A percentile compares a stretch with the other conserved stretches of the same genome.
Evolutionary conservation across 2,888 invertebrate species (phyloP).

Genomic region (Callyntrura sp.): DNA sequence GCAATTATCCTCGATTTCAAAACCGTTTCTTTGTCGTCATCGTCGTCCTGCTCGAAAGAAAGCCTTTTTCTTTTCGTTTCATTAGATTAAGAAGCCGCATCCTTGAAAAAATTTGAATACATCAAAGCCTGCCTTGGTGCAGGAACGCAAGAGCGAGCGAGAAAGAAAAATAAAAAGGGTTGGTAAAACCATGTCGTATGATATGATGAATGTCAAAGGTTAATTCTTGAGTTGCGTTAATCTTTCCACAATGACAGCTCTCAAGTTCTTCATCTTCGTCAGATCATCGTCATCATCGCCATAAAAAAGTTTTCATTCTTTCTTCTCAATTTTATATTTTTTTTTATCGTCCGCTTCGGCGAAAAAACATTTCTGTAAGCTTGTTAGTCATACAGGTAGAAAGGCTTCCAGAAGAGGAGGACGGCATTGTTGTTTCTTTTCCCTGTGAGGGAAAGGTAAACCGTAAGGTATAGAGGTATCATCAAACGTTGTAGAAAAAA

Average conservation of each 20-base stretch:
- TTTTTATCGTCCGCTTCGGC: too few relatives aligned
- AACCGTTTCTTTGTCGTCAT: slow-evolving; percentile 10
- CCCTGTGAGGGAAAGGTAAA: not conserved
- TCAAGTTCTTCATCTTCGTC: slow-evolving; percentile 75
- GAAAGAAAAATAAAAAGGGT: not conserved
- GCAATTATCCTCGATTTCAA: slow-evolving; percentile 53
- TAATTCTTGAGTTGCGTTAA: slow-evolving; percentile 83
- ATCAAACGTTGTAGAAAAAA: slow-evolving; percentile 19
- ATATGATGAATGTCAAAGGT: slow-evolving; percentile 80
- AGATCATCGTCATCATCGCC: not conserved
- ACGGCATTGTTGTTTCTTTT: slow-evolving; percentile 18
- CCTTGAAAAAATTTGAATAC: slow-evolving; percentile 38
- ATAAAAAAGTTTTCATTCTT: slow-evolving; percentile 32
- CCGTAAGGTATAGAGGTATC: not conserved
- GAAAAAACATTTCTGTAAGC: not conserved
- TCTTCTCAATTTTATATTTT: slow-evolving; percentile 49
- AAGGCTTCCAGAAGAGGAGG: slow-evolving; percentile 7
- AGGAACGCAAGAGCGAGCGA: too few relatives aligned
- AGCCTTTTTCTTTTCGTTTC: slow-evolving; percentile 54
- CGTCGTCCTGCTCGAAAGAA: too few relatives aligned
- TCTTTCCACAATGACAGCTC: slow-evolving; percentile 78
- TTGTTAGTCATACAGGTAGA: too few relatives aligned
- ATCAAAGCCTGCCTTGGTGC: too few relatives aligned
- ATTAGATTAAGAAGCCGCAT: slow-evolving; percentile 54
- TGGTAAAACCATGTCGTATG: slow-evolving; percentile 58